Conservation (phyloP, 2,797 vertebrate species). For the Cossypha caffra region DNA sequence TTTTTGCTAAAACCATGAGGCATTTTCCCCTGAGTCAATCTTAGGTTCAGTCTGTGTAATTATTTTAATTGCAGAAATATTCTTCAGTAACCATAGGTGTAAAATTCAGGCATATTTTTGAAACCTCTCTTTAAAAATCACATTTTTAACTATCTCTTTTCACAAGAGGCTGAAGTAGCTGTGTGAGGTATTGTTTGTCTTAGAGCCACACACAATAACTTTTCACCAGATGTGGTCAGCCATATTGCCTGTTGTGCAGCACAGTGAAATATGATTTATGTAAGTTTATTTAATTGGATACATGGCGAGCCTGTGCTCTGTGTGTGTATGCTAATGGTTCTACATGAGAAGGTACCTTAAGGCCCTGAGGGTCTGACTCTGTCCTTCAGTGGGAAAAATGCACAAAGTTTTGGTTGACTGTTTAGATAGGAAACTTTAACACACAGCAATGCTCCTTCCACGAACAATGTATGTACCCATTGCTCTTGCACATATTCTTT, state of each 20-base stretch:
- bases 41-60: not conserved
- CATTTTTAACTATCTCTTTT: not conserved
- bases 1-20: not conserved
- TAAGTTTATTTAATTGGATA: not conserved
- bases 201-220: not conserved
- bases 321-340: not conserved
- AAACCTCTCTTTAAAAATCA: not conserved
- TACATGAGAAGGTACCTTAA: not conserved
- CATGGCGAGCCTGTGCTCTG: not conserved
- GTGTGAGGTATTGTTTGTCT: conserved; percentile 19
- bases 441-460: not conserved
- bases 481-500: not conserved
- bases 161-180: not conserved
- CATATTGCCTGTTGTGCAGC: not conserved
- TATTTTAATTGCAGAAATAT: conserved; percentile 11
- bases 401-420: not conserved
- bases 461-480: rapidly evolving
- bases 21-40: not conserved
- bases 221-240: not conserved
- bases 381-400: conserved; percentile 25
- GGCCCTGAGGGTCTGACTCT: not conserved
- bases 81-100: not conserved
- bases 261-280: not conserved
- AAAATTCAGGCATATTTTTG: not conserved
- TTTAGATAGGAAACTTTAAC: not conserved